Base-by-base conservation (phyloP, 2,888 invertebrate genomes). In the Fragum whitleyi region DNA sequence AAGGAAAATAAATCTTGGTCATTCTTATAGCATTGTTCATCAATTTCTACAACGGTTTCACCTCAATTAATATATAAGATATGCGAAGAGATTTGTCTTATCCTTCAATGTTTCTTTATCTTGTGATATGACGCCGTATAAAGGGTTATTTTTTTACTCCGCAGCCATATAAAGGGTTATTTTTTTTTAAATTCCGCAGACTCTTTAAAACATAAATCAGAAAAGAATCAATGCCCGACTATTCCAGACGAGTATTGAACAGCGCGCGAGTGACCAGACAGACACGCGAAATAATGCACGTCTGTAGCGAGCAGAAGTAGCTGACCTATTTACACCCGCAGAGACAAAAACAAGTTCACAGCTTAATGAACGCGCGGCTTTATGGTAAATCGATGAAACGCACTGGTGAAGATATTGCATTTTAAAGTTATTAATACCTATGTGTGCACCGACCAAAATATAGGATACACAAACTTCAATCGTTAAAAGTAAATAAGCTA, bases 241-340 rank as follows among this genome's bases (percentile, higher is more conserved):
- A n/a, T 65, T n/a, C 65, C 23, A 65, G 65, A 65, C 65, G 11
- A 39, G 42, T 23, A 42, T 42, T 26, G 29, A 42, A 39, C 42
- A 26, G 14, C 26, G 39, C 42, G 65, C 42, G 23, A 65, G 2
- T 7, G 29, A 42, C 65, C 65, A 65, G 65, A 39, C 65, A 65
- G 23, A 23, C 65, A 42, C 21, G 65, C 65, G 23, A 36, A 65
- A 65, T 42, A 42, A 19, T 65, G 39, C 65, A 65, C 65, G 65
- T 65, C 65, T n/a, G 6, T 14, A 39, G 21, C 65, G 26, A n/a
- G 65, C 39, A 23, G 23, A 36, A 28, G 23, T 9, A 65, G 36
- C 42, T 65, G 65, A 65, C 65, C 42, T 65, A 42, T 65, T 65
- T 65, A 21, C 65, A 42, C 65, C 23, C 26, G 11, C 42, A 65